phyloP scores from a whole-genome alignment of 2,888 invertebrate genomes.

The Ichneumoninae sp. region DNA sequence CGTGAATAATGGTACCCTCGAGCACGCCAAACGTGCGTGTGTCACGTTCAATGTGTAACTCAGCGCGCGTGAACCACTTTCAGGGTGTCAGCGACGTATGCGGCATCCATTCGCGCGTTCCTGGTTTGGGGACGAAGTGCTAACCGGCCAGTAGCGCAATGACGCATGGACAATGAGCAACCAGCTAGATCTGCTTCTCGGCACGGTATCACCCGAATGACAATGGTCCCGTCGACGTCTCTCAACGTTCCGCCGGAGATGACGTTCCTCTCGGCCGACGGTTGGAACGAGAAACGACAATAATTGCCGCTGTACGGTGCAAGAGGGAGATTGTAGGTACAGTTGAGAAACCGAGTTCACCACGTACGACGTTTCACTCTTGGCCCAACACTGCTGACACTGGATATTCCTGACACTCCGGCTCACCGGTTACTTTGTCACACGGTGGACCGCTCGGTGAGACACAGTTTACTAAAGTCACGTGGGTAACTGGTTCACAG shows the following conservation, averaged over 20 bases:
- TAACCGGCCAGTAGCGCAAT: slow-evolving; percentile 41
- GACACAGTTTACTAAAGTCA: not conserved
- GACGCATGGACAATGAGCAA: slow-evolving; percentile 50
- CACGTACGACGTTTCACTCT: slow-evolving; percentile 11
- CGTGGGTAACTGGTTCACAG: not conserved
- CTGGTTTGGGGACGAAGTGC: slow-evolving; percentile 38
- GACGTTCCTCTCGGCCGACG: slow-evolving; percentile 38
- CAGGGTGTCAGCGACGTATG: slow-evolving; percentile 25
- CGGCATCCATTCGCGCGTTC: slow-evolving; percentile 11
- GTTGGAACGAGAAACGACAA: slow-evolving; percentile 28
- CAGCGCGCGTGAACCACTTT: slow-evolving; percentile 25
- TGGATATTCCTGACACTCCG: slow-evolving; percentile 2
- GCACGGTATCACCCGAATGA: slow-evolving; percentile 39
- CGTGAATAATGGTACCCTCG: not conserved
- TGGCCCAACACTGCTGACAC: not conserved
- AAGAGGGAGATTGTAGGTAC: not conserved
- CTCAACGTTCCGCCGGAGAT: slow-evolving; percentile 23
- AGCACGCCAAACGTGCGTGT: slow-evolving; percentile 46
- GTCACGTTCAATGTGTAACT: slow-evolving; percentile 48
- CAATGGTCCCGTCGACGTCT: slow-evolving; percentile 46
- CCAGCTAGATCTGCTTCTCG: slow-evolving; percentile 11
- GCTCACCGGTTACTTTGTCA: not conserved
- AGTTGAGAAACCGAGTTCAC: not conserved
- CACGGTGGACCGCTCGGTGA: not conserved
- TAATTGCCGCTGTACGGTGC: slow-evolving; percentile 34